Evolutionary conservation across 1,140 invertebrate genomes (phyloP).

Genomic region (Magallana angulata): DNA sequence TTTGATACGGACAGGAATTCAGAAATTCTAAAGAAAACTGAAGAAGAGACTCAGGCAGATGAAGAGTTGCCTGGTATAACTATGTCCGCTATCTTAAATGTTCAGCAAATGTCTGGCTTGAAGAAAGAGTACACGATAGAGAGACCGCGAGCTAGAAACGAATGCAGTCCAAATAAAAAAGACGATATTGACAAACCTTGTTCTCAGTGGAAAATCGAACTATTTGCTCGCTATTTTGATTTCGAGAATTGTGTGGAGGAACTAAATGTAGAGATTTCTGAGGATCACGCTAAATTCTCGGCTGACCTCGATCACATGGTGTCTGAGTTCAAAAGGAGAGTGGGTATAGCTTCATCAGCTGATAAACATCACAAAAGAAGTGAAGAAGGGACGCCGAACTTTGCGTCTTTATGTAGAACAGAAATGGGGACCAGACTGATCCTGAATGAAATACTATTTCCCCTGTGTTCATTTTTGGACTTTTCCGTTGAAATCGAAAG

Average conservation of each 20-base stretch:
- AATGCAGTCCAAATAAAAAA: conserved; percentile 7
- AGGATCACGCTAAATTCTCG: not conserved
- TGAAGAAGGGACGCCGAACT: not conserved
- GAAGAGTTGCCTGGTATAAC: no score
- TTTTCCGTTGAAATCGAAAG: conserved; percentile 14
- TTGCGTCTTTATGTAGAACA: not conserved
- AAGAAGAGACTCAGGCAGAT: no score
- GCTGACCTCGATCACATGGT: not conserved
- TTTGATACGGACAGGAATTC: no score
- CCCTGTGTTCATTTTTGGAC: conserved; percentile 9
- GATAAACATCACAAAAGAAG: not conserved
- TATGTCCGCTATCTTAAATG: not conserved
- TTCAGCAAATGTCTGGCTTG: not conserved
- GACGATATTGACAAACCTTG: conserved; percentile 32
- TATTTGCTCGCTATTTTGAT: conserved; percentile 29
- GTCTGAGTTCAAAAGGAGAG: not conserved
- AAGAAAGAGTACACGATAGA: conserved; percentile 1
- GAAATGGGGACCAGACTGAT: conserved; percentile 1
- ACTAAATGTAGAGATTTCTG: not conserved
- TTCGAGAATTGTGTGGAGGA: not conserved
- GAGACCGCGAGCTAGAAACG: not conserved
- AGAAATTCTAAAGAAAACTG: no score
- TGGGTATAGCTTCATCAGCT: not conserved
- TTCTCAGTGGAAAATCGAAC: conserved; percentile 20
- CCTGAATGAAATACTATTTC: conserved; percentile 4